phyloP scores from a whole-genome alignment of 1,140 invertebrate genomes.

The Orussus abietinus region DNA sequence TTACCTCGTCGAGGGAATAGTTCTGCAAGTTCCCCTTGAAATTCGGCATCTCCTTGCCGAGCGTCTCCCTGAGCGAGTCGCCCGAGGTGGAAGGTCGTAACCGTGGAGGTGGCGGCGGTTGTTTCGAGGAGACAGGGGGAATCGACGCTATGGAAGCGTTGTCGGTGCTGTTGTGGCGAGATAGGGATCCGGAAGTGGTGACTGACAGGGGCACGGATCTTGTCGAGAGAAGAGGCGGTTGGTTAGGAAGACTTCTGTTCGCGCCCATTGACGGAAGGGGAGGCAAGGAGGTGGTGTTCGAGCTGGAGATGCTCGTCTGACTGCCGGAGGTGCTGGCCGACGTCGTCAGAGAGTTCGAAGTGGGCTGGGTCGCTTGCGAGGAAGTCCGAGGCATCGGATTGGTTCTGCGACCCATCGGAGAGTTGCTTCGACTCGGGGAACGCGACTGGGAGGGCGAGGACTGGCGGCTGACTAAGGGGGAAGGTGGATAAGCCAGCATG shows the following conservation, averaged over 20 bases:
- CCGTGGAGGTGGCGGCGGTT: slow-evolving; percentile 37
- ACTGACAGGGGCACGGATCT: slow-evolving; percentile 26
- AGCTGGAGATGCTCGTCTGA: slow-evolving; percentile 35
- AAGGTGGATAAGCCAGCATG: slow-evolving; percentile 43
- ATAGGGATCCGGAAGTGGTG: slow-evolving; percentile 15
- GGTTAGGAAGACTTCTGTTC: slow-evolving; percentile 39
- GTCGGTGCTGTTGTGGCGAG: slow-evolving; percentile 29
- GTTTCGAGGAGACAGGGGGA: slow-evolving; percentile 26
- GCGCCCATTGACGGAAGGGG: slow-evolving; percentile 26
- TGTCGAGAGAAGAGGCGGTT: slow-evolving; percentile 31
- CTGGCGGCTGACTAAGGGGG: slow-evolving; percentile 52
- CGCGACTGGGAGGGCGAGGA: slow-evolving; percentile 52
- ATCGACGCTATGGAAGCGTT: slow-evolving; percentile 22
- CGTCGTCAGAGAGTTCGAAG: slow-evolving; percentile 33
- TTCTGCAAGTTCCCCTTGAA: slow-evolving; percentile 49
- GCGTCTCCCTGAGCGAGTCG: slow-evolving; percentile 45
- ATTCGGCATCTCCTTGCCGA: slow-evolving; percentile 52
- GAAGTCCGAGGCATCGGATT: slow-evolving; percentile 31
- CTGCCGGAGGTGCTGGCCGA: slow-evolving; percentile 31
- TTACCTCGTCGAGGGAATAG: slow-evolving; percentile 48
- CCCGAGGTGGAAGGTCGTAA: slow-evolving; percentile 36
- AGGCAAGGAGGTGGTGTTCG: slow-evolving; percentile 28
- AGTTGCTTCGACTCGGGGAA: slow-evolving; percentile 49
- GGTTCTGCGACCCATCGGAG: slow-evolving; percentile 35
- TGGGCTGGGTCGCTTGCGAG: slow-evolving; percentile 32